These are phyloP conservation scores for Cerceris ruficornis DNA, from an alignment of 2,888 invertebrate genomes.

Conservation along the genomic window DNA sequence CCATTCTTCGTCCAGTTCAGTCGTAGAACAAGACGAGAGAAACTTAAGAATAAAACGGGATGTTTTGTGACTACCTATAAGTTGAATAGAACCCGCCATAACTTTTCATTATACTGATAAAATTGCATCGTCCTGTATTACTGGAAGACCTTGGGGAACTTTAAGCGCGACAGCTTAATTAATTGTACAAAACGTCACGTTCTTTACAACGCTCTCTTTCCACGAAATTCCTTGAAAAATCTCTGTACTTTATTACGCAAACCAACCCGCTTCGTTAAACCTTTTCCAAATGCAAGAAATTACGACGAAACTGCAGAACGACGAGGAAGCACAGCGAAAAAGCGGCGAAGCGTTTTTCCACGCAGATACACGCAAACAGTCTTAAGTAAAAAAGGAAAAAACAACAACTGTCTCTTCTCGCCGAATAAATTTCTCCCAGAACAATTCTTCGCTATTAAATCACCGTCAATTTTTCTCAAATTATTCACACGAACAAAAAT, in stretches of 20 bases:
- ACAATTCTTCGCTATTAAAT: background rate
- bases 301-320: constrained; percentile 58
- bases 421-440: background rate
- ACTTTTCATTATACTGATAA: constrained; percentile 20
- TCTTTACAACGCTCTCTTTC: background rate
- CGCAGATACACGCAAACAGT: background rate
- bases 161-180: background rate
- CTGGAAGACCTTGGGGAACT: background rate
- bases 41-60: constrained; percentile 34
- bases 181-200: background rate
- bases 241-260: background rate
- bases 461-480: no score
- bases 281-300: background rate
- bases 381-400: background rate
- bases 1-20: constrained; percentile 16
- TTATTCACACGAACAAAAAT: background rate
- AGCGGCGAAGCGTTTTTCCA: constrained; percentile 36
- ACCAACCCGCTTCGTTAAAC: background rate
- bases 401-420: background rate
- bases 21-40: constrained; percentile 39
- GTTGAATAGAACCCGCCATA: constrained; percentile 18
- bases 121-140: constrained; percentile 26
- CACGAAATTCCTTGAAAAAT: background rate
- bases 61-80: constrained; percentile 34
- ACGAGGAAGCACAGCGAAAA: constrained; percentile 37